A percentile compares a stretch with the other conserved stretches of the same genome.
phyloP scores from a whole-genome alignment of 2,888 invertebrate species.

The Oxycera nigricornis region DNA sequence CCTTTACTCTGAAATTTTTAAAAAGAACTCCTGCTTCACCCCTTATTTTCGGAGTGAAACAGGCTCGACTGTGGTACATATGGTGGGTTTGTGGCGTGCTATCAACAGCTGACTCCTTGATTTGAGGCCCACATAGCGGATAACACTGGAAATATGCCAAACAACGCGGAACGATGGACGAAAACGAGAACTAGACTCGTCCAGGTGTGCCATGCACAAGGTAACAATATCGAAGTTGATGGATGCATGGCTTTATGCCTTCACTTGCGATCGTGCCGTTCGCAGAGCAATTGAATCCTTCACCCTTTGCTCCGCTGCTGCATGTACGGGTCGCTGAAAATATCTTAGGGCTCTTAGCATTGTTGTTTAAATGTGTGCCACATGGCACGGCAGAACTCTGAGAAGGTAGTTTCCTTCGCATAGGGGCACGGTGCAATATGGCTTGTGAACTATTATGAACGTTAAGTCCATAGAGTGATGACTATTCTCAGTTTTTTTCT shows the following conservation, averaged over 20 bases:
- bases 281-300: not conserved
- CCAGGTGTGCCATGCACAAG: slow-evolving; percentile 43
- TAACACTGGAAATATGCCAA: not conserved
- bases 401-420: not conserved
- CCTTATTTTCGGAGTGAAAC: not conserved
- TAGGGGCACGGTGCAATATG: slow-evolving; percentile 25
- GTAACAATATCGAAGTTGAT: slow-evolving; percentile 46
- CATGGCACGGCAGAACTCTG: not conserved
- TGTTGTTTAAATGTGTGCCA: not conserved
- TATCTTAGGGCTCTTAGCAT: slow-evolving; percentile 22
- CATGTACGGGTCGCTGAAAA: not conserved
- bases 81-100: not conserved
- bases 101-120: slow-evolving; percentile 45
- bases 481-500: no score
- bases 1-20: not conserved
- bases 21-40: no score
- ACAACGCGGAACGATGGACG: not conserved
- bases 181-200: slow-evolving; percentile 20
- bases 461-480: not conserved
- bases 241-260: slow-evolving; percentile 33
- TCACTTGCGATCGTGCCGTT: slow-evolving; percentile 15
- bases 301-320: slow-evolving; percentile 23
- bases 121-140: not conserved
- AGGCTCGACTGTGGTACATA: not conserved
- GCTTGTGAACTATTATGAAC: not conserved